Base-by-base conservation (phyloP, 2,113 vertebrate genomes). In the Gymnocephalus cernua region DNA sequence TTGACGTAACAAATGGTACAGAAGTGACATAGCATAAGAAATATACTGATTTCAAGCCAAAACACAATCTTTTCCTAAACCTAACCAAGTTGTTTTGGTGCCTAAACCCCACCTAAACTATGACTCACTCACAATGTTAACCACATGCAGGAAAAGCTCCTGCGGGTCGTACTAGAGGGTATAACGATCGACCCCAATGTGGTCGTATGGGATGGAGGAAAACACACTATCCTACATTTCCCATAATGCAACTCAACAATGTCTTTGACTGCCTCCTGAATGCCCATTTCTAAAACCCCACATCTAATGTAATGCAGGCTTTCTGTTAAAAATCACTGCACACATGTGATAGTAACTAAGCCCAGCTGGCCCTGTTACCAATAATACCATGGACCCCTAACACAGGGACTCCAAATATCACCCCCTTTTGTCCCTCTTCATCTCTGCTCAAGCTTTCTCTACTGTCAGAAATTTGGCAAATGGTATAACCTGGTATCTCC, bases 341-440 rank as follows among this genome's bases (percentile, higher is more conserved):
- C 38, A 41, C 7, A 69, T 50, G 44, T 19, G 6, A 14, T 21
- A 56, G 2, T 61, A 68, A 53, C 58, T 53, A 21, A 53, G 35
- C 15, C 35, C 80, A 67, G 72, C 74, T 80, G 75, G 45, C 81
- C 67, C 63, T 18, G 51, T 82, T 88, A 74, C 72, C 76, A 45
- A 67, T 62, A 71, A 77, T 25, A 79, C 69, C 78, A 51, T 47
- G 62, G 67, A 80, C 51, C 74, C 78, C 89, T 47, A 79, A 53
- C 41, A 45, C 9, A 38, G 38, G 14, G 21, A 4, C 59, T 48
- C 63, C 45, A n/a, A 85, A 65, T 29, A 59, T 21, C 8, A n/a
- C 21, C 35, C 63, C 35, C 48, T 63, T 35, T n/a, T 21, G 45
- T 14, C 38, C 23, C 59, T 16, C 3, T 10, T 51, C 47, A 14